These are phyloP conservation scores for Pica pica DNA, from an alignment of 2,113 vertebrate species.

Conservation along the genomic window DNA sequence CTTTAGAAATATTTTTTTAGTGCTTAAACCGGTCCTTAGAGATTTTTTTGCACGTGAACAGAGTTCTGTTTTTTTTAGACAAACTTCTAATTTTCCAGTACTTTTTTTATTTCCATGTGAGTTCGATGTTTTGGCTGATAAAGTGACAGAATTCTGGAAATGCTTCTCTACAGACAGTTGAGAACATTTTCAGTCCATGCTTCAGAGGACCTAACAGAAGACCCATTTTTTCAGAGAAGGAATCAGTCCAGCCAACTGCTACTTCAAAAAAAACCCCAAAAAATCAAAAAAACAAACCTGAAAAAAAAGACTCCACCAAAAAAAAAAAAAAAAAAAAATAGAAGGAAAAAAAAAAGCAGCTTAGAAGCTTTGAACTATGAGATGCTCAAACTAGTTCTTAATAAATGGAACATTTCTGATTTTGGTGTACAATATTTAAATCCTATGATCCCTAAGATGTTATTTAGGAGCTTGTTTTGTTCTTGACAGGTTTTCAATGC, in stretches of 20 bases:
- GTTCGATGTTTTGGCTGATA: background rate
- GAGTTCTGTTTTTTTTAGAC: background rate
- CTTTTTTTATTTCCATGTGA: background rate
- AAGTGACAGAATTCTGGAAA: background rate
- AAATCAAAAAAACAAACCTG: too few species aligned
- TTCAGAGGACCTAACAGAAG: background rate
- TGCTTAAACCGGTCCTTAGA: background rate
- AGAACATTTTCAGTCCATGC: background rate
- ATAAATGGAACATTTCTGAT: slow-evolving; percentile 25
- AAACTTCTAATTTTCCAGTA: background rate
- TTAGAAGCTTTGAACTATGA: background rate
- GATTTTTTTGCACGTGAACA: background rate
- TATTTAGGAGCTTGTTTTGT: background rate
- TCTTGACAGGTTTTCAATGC: slow-evolving; percentile 34
- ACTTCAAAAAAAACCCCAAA: background rate
- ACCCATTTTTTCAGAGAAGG: background rate
- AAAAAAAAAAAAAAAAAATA: fast-evolving
- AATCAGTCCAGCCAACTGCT: background rate
- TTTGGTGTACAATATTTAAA: background rate
- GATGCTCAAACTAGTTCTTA: background rate
- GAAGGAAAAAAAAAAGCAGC: background rate
- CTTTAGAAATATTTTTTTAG: background rate
- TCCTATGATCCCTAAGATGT: background rate
- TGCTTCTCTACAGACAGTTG: background rate
- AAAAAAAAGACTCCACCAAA: background rate